Conservation (phyloP, 1,140 invertebrate species). For the Muscidifurax raptorellus region DNA sequence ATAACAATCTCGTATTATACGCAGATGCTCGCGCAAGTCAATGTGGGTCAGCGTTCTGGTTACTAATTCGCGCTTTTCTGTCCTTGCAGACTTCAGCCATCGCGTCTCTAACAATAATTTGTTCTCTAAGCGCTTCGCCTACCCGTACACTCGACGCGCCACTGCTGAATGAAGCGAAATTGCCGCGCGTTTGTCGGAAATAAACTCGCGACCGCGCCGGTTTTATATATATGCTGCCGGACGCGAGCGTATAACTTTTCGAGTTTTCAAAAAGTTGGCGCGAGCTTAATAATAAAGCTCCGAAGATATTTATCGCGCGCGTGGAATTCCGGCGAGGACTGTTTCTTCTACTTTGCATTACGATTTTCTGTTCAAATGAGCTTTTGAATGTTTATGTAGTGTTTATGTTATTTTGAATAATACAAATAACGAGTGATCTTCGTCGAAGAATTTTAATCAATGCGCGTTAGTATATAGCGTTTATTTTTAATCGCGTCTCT, state of each 20-base stretch:
- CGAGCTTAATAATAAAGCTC: background rate
- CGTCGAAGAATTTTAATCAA: background rate
- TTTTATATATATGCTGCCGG: background rate
- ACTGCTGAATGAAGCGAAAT: conserved; percentile 10
- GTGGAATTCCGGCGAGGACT: too few species aligned
- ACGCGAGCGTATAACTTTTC: background rate
- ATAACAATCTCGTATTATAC: background rate
- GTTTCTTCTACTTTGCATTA: too few species aligned
- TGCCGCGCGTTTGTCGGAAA: conserved; percentile 8
- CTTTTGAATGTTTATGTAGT: too few species aligned
- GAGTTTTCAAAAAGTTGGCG: background rate
- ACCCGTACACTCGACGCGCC: too few species aligned
- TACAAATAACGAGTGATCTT: too few species aligned
- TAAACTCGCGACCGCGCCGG: background rate
- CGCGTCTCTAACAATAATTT: conserved; percentile 25
- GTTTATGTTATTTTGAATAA: too few species aligned
- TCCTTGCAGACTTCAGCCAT: conserved; percentile 23
- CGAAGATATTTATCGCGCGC: too few species aligned
- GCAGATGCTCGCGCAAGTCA: background rate
- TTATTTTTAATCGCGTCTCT: background rate
- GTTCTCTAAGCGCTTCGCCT: background rate
- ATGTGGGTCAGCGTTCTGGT: conserved; percentile 54
- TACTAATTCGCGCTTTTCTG: conserved; percentile 44
- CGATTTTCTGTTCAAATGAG: too few species aligned
- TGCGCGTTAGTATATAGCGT: background rate